phyloP scores from a whole-genome alignment of 2,113 vertebrate species.

The cattle (Bos taurus) region DNA sequence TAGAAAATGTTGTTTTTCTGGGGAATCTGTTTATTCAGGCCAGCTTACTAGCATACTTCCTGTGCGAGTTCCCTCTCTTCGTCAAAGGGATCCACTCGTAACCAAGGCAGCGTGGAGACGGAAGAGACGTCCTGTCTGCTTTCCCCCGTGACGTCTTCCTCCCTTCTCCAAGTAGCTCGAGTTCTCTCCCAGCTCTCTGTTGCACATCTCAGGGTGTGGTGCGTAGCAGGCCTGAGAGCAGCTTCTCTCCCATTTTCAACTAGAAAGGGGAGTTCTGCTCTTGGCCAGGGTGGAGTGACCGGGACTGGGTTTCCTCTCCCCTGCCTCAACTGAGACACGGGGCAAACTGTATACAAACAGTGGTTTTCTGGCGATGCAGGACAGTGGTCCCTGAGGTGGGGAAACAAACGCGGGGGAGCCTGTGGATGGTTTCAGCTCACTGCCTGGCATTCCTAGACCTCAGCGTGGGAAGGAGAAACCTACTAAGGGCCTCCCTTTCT shows the following conservation, averaged over 20 bases:
- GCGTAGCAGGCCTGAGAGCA: no score
- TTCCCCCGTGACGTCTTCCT: background rate
- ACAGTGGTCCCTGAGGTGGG: background rate
- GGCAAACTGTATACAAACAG: background rate
- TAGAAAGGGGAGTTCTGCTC: background rate
- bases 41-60: accelerated
- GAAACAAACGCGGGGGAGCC: background rate
- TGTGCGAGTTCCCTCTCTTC: background rate
- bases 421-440: background rate
- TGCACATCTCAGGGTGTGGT: background rate
- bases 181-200: background rate
- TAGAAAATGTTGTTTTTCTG: background rate
- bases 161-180: background rate
- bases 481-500: background rate
- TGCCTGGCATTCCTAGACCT: background rate
- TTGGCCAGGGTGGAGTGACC: background rate
- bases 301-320: background rate
- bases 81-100: background rate
- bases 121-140: background rate
- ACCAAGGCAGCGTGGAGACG: background rate
- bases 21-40: background rate
- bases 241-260: background rate
- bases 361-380: background rate
- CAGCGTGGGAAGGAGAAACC: background rate
- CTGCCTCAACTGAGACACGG: background rate